phyloP scores from a whole-genome alignment of 1,140 invertebrate species.

The Temnothorax longispinosus region DNA sequence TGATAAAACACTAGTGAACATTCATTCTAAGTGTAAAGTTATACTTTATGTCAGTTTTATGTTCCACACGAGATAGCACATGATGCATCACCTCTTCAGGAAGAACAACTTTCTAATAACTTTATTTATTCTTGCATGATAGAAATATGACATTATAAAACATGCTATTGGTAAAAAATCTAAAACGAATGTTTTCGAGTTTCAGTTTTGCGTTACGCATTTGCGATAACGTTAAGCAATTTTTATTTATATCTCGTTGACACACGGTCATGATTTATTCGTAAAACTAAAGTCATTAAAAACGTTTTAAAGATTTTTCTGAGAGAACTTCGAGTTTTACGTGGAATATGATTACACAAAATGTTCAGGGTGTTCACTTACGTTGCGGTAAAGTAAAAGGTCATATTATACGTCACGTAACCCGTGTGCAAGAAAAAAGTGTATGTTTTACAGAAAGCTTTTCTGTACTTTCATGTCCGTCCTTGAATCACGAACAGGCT shows the following conservation, averaged over 20 bases:
- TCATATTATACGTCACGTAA: neutral
- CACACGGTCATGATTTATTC: neutral
- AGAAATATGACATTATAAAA: neutral
- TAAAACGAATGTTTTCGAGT: neutral
- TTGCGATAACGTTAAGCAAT: neutral
- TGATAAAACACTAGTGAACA: neutral
- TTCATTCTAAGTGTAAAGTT: neutral
- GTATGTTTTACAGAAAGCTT: slow-evolving; percentile 30
- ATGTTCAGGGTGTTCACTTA: slow-evolving; percentile 9
- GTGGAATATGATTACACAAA: neutral
- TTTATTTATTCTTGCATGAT: neutral
- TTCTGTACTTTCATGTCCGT: neutral
- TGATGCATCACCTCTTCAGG: neutral
- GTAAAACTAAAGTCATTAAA: neutral
- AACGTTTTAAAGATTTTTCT: neutral
- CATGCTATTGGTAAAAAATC: neutral
- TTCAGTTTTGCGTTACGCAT: neutral
- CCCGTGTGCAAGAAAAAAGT: slow-evolving; percentile 6
- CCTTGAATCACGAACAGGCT: slow-evolving; percentile 20
- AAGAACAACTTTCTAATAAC: slow-evolving; percentile 2
- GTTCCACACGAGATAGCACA: neutral
- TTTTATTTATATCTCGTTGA: neutral
- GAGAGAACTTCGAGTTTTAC: neutral
- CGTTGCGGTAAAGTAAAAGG: neutral
- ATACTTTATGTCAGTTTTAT: neutral